These are phyloP conservation scores for Clarias batrachus DNA, from an alignment of 2,113 vertebrate species.

Conservation along the genomic window DNA sequence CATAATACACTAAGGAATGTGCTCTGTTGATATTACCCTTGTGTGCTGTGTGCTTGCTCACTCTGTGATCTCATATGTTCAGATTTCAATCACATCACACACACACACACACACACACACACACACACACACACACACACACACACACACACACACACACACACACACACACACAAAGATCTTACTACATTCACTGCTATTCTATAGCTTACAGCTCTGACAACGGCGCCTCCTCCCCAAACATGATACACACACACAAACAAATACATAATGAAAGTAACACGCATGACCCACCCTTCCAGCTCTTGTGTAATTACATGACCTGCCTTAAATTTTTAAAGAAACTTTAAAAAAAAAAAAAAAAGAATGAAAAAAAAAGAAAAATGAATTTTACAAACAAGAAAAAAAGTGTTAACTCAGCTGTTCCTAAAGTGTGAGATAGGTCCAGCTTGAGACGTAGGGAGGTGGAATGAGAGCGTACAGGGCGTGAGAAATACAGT, in stretches of 20 bases:
- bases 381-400: not conserved
- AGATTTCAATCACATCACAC: not conserved
- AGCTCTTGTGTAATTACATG: not conserved
- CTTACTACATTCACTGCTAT: not conserved
- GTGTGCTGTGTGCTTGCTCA: not conserved
- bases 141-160: not conserved
- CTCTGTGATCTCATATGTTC: slow-evolving; percentile 4
- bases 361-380: not conserved
- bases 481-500: not conserved
- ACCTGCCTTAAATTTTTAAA: not conserved
- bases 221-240: not conserved
- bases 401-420: not conserved
- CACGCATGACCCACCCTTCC: not conserved
- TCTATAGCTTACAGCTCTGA: not conserved
- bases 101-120: not conserved
- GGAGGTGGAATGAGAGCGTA: not conserved
- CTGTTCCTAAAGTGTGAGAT: not conserved
- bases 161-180: slow-evolving; percentile 1
- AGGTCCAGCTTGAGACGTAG: not conserved
- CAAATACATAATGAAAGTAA: slow-evolving; percentile 8
- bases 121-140: not conserved
- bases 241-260: slow-evolving; percentile 4
- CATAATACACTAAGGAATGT: slow-evolving; percentile 35
- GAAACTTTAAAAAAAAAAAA: not conserved
- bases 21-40: slow-evolving; percentile 23